Evolutionary conservation across 2,888 invertebrate genomes (phyloP).

Genomic region (Athalia rosae): DNA sequence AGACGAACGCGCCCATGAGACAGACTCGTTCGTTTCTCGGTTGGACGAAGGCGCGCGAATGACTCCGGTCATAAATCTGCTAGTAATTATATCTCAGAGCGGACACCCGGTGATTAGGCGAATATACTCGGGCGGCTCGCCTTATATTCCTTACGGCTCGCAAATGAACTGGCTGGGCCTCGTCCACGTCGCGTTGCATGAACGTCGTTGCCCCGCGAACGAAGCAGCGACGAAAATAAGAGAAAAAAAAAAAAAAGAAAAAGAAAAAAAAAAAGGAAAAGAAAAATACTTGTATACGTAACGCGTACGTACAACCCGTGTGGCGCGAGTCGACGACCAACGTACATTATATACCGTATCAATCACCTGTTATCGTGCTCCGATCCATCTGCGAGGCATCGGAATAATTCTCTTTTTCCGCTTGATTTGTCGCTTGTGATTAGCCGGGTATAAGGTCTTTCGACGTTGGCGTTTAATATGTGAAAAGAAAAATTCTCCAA

Average conservation of each 20-base stretch:
- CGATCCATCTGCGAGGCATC: slow-evolving; percentile 21
- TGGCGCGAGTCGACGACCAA: slow-evolving; percentile 45
- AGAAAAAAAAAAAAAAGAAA: slow-evolving; percentile 44
- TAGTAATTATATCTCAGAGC: slow-evolving; percentile 44
- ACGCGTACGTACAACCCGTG: too few relatives aligned
- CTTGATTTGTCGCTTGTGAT: not conserved
- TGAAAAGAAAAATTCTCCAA: too few relatives aligned
- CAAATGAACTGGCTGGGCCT: slow-evolving; percentile 26
- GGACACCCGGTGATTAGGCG: slow-evolving; percentile 44
- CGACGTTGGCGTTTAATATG: not conserved
- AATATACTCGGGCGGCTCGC: slow-evolving; percentile 25
- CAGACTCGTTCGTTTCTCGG: slow-evolving; percentile 13
- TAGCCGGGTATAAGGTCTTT: not conserved
- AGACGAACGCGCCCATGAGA: slow-evolving; percentile 32
- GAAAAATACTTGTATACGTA: too few relatives aligned
- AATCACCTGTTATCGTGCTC: slow-evolving; percentile 46
- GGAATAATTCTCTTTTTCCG: not conserved
- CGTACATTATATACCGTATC: slow-evolving; percentile 41
- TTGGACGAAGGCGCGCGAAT: slow-evolving; percentile 40
- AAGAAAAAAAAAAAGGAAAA: slow-evolving; percentile 48
- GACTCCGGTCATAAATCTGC: slow-evolving; percentile 45
- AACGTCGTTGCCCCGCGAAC: slow-evolving; percentile 3
- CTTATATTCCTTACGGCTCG: not conserved
- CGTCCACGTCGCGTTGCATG: too few relatives aligned
- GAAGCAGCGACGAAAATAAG: slow-evolving; percentile 20